Percentiles rank a stretch among this genome's conserved stretches.
phyloP scores from a whole-genome alignment of 2,797 vertebrate species.

The Oryzias sinensis region DNA sequence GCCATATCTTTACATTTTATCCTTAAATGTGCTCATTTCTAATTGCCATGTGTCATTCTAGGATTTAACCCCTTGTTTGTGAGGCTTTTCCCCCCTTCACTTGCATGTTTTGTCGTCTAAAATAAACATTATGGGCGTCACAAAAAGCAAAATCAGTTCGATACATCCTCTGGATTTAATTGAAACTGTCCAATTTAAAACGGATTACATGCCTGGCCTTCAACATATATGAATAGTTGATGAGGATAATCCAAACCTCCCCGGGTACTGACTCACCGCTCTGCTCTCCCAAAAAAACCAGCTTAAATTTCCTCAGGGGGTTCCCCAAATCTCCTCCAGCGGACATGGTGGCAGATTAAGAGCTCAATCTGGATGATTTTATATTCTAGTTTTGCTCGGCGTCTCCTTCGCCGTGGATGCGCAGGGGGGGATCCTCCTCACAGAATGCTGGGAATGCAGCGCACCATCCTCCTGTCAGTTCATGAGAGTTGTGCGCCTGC shows the following conservation, averaged over 20 bases:
- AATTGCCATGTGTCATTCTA: conserved; percentile 6
- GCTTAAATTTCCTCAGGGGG: conserved; percentile 93
- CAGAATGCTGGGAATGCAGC: conserved; percentile 79
- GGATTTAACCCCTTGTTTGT: conserved; percentile 8
- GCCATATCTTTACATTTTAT: not conserved
- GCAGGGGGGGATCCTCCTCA: conserved; percentile 68
- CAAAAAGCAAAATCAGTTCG: not conserved
- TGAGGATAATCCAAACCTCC: conserved; percentile 37
- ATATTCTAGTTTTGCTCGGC: conserved; percentile 45
- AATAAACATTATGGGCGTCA: conserved; percentile 30
- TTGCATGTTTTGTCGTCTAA: conserved; percentile 47
- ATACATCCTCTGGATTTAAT: conserved; percentile 18
- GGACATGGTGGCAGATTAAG: conserved; percentile 80
- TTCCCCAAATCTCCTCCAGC: conserved; percentile 90
- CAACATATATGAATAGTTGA: conserved; percentile 48
- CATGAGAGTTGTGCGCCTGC: conserved; percentile 69
- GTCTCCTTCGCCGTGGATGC: conserved; percentile 56
- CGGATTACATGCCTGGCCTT: conserved; percentile 47
- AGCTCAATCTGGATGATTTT: conserved; percentile 48
- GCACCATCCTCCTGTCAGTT: conserved; percentile 74
- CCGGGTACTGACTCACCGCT: conserved; percentile 83
- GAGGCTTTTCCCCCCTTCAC: conserved; percentile 8
- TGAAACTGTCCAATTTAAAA: conserved; percentile 34
- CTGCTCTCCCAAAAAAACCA: conserved; percentile 92
- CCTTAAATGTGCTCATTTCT: not conserved